phyloP scores from a whole-genome alignment of 2,797 vertebrate genomes.

The Cirrhinus mrigala region DNA sequence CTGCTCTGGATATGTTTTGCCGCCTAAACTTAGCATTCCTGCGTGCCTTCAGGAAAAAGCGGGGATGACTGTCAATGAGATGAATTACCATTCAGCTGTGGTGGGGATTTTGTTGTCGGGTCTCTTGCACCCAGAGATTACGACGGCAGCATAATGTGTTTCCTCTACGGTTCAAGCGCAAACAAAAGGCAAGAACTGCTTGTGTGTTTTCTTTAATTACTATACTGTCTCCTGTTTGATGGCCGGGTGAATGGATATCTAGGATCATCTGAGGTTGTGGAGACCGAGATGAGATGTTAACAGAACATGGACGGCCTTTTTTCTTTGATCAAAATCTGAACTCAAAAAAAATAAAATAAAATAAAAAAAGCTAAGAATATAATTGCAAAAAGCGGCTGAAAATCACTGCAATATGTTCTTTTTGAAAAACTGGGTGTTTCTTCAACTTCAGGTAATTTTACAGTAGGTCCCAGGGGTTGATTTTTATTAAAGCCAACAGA shows the following conservation, averaged over 20 bases:
- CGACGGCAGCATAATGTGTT: conserved; percentile 22
- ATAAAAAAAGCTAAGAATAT: background rate
- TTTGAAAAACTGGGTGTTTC: background rate
- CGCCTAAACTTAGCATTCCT: conserved; percentile 62
- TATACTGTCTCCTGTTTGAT: conserved; percentile 16
- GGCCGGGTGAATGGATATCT: conserved; percentile 9
- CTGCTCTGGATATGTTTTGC: conserved; percentile 59
- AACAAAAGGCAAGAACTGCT: conserved; percentile 38
- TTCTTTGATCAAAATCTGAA: background rate
- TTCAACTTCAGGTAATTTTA: background rate
- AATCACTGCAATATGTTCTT: background rate
- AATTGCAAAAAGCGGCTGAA: background rate
- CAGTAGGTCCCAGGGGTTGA: background rate
- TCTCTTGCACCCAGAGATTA: conserved; percentile 56
- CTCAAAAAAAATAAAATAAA: no score
- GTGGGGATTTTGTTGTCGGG: conserved; percentile 56
- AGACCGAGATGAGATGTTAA: background rate
- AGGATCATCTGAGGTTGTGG: background rate
- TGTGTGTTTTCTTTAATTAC: conserved; percentile 38
- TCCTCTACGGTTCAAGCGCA: background rate
- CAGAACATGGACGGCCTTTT: no score
- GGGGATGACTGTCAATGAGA: conserved; percentile 63
- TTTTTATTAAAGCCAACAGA: background rate
- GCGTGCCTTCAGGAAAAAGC: conserved; percentile 54
- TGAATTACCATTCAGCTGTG: conserved; percentile 62